These are phyloP conservation scores for Drosophila hydei DNA, from an alignment of 1,140 invertebrate species.

Conservation along the genomic window DNA sequence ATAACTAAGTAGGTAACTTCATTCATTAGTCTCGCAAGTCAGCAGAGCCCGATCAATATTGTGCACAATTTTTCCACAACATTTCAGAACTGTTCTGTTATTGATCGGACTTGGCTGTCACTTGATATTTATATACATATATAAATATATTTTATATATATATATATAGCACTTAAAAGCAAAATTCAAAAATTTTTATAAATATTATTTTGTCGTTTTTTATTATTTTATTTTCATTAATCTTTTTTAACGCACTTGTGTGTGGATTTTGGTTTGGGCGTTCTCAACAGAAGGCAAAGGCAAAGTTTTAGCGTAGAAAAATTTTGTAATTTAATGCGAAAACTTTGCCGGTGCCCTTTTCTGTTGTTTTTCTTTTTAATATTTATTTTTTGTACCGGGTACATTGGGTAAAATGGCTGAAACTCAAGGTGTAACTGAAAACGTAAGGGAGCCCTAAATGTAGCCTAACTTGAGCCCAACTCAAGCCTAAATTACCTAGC, in stretches of 20 bases:
- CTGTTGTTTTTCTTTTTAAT: conserved; percentile 22
- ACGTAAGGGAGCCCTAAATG: conserved; percentile 26
- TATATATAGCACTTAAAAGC: conserved; percentile 70
- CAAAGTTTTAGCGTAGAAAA: conserved; percentile 32
- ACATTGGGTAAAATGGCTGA: conserved; percentile 60
- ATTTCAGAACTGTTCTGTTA: not conserved
- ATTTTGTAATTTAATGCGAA: conserved; percentile 28
- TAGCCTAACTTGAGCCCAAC: conserved; percentile 10
- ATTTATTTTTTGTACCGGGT: conserved; percentile 44
- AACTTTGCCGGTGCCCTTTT: conserved; percentile 45
- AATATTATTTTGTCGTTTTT: conserved; percentile 24
- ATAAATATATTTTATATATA: not conserved
- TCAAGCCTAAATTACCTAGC: conserved; percentile 34
- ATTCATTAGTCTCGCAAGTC: conserved; percentile 7
- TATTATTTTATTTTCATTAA: conserved; percentile 36
- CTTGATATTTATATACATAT: conserved; percentile 5
- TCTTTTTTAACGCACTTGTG: conserved; percentile 77
- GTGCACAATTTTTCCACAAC: not conserved
- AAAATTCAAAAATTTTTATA: conserved; percentile 74
- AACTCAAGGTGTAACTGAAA: conserved; percentile 64
- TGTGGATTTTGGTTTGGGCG: conserved; percentile 40
- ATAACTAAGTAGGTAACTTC: conserved; percentile 24
- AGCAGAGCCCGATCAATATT: conserved; percentile 20
- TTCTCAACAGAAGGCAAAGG: conserved; percentile 35
- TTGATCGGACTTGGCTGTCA: conserved; percentile 21